These are phyloP conservation scores for Panthera tigris DNA, from an alignment of 2,113 vertebrate species.

Conservation along the genomic window DNA sequence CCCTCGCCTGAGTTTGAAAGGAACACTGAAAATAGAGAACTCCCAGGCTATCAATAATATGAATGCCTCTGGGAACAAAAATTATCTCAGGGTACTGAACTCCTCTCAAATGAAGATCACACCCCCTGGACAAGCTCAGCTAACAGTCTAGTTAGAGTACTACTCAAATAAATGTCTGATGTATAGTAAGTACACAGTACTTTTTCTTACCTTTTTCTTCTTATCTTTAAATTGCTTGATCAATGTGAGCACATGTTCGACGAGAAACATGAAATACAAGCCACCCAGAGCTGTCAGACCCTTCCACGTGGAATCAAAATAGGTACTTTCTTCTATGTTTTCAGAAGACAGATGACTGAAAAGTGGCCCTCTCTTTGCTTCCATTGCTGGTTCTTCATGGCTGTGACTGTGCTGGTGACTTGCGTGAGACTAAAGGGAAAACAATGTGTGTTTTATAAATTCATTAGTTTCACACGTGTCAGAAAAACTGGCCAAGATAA, in stretches of 20 bases:
- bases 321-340: slow-evolving; percentile 83
- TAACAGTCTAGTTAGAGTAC: not conserved
- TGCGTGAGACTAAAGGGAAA: slow-evolving; percentile 85
- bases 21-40: not conserved
- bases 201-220: slow-evolving; percentile 93
- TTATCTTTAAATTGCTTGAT: slow-evolving; percentile 99
- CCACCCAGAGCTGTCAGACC: slow-evolving; percentile 95
- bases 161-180: not conserved
- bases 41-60: not conserved
- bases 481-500: not conserved
- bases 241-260: slow-evolving; percentile 96
- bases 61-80: slow-evolving; percentile 13
- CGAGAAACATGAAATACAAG: slow-evolving; percentile 98
- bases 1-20: not conserved
- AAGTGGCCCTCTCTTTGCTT: slow-evolving; percentile 79
- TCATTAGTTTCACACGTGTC: not conserved
- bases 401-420: slow-evolving; percentile 87
- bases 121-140: not conserved
- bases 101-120: not conserved
- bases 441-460: slow-evolving; percentile 42
- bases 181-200: not conserved
- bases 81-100: not conserved
- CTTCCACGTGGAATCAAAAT: slow-evolving; percentile 94
- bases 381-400: slow-evolving; percentile 81
- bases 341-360: slow-evolving; percentile 84